phyloP scores from a whole-genome alignment of 2,797 vertebrate species.

The Eptatretus atami region DNA sequence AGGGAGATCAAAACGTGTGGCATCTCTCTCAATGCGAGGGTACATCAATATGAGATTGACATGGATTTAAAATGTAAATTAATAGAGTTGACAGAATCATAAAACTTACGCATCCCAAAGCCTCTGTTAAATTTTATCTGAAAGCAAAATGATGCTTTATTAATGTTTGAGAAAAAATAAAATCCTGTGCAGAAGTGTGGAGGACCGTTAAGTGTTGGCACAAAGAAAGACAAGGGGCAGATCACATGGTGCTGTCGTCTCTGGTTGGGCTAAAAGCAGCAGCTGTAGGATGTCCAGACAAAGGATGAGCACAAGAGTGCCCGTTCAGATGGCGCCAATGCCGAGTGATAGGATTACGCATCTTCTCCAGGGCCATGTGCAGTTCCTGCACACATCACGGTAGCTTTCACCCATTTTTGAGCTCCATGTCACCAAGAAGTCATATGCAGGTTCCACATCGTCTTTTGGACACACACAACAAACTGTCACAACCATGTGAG shows the following conservation, averaged over 20 bases:
- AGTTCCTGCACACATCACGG: slow-evolving; percentile 81
- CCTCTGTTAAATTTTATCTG: no score
- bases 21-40: no score
- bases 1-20: no score
- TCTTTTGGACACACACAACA: slow-evolving; percentile 16
- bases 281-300: slow-evolving; percentile 39
- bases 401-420: slow-evolving; percentile 75
- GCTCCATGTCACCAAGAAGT: slow-evolving; percentile 82
- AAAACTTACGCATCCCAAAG: no score
- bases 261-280: slow-evolving; percentile 46
- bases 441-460: slow-evolving; percentile 96
- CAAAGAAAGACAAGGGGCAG: background rate
- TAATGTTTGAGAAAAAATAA: no score
- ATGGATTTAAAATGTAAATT: no score
- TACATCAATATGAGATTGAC: no score
- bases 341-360: slow-evolving; percentile 81
- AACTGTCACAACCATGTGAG: no score
- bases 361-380: slow-evolving; percentile 55
- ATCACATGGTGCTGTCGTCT: slow-evolving; percentile 18
- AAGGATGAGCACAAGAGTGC: slow-evolving; percentile 64
- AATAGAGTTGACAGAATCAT: no score
- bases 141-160: no score
- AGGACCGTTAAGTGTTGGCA: background rate
- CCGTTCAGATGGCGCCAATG: slow-evolving; percentile 83
- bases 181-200: no score